Base-by-base conservation (phyloP, 1,140 invertebrate species). In the Andrena cerasifolii region DNA sequence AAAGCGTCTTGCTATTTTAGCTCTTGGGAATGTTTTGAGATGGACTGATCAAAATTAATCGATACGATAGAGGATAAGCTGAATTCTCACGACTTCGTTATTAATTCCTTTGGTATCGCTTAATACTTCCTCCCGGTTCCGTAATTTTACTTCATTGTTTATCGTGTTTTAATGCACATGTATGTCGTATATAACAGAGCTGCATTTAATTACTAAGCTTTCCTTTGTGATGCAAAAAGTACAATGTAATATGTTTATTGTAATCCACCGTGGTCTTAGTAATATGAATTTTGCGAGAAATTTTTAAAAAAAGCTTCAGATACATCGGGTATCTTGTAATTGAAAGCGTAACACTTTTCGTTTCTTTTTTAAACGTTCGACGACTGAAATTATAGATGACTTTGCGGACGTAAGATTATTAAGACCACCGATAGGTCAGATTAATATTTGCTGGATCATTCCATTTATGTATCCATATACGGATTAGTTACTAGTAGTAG, bases 191-290 rank as follows among this genome's bases (percentile, higher is more conserved):
- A 24, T 53, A 53, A 59, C 24, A 36, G 26, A 26, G 31, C 31
- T 70, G 56, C 12, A 53, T 51, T 40, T 66, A 74, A 14, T 7
- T 56, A 12, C 18, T 1, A 12, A 58, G 24, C 7, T 53, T 24
- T 40, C 26, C n/a, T 51, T 68, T 77, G 75, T 77, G 75, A 71
- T 71, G 51, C 16, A 77, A 61, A 43, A n/a, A 75, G 62, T 75
- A 66, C 61, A 75, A 56, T 65, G 31, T 63, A 36, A 43, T 49
- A 47, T 18, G n/a, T 40, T 43, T 56, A 40, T 56, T 21, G 6
- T 68, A 58, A n/a, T 40, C 21, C 47, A n/a, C n/a, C 16, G 8
- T 28, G 40, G 45, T 58, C 63, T 76, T 33, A 67, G 54, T 65
- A 65, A 68, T 75, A 26, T 24, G 5, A 49, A 73, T 33, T 40